phyloP scores from a whole-genome alignment of 2,888 invertebrate species.

The Thymelicus lineola region DNA sequence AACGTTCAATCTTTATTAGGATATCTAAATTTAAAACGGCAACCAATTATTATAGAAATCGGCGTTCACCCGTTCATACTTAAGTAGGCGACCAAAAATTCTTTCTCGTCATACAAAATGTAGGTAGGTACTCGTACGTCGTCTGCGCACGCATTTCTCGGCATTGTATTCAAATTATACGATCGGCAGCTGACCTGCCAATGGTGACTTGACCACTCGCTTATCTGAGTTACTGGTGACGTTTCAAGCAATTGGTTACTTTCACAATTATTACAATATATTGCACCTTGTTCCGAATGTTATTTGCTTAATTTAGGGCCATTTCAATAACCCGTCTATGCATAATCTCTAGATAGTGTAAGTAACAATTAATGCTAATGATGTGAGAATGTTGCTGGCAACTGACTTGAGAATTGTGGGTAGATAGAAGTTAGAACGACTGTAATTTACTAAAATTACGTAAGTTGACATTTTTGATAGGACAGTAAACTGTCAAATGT shows the following conservation, averaged over 20 bases:
- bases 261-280: constrained; percentile 29
- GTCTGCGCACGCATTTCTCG: constrained; percentile 44
- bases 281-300: background rate
- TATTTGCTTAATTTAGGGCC: too few relatives aligned
- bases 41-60: constrained; percentile 27
- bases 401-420: too few relatives aligned
- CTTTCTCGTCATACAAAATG: constrained; percentile 38
- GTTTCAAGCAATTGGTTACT: constrained; percentile 21
- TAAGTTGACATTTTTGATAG: too few relatives aligned
- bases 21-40: too few relatives aligned
- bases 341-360: too few relatives aligned
- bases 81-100: constrained; percentile 40
- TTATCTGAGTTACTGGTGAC: constrained; percentile 16
- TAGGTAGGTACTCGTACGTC: constrained; percentile 38
- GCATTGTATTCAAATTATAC: constrained; percentile 65
- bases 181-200: constrained; percentile 55
- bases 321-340: too few relatives aligned
- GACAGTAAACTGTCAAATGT: too few relatives aligned
- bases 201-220: constrained; percentile 27
- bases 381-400: too few relatives aligned
- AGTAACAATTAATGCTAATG: too few relatives aligned
- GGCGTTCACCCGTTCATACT: background rate
- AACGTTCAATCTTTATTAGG: too few relatives aligned
- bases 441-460: too few relatives aligned
- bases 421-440: too few relatives aligned